Conservation (phyloP, 2,797 vertebrate species). For the Fundulus diaphanus region DNA sequence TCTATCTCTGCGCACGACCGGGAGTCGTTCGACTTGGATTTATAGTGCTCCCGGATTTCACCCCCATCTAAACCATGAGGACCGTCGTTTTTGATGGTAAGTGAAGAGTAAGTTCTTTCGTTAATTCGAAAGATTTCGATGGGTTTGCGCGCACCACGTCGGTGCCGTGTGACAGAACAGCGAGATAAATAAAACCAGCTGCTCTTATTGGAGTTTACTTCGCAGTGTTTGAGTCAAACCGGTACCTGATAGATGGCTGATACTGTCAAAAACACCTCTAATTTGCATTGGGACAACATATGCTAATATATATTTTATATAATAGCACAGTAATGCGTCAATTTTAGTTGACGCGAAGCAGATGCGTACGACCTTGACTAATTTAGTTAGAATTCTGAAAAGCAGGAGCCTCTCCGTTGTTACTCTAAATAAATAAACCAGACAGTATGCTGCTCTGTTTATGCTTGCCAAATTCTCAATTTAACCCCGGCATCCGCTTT, state of each 20-base stretch:
- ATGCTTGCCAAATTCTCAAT: conserved; percentile 58
- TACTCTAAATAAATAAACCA: background rate
- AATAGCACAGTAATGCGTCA: conserved; percentile 5
- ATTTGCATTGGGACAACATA: conserved; percentile 11
- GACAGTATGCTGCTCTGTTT: conserved; percentile 23
- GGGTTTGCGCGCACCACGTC: conserved; percentile 51
- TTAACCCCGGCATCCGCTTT: conserved; percentile 56
- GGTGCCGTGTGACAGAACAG: conserved; percentile 29
- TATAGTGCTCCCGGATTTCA: conserved; percentile 73
- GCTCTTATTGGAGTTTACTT: conserved; percentile 64
- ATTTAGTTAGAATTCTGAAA: conserved; percentile 59
- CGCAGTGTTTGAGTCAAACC: conserved; percentile 32
- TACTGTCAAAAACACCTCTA: background rate
- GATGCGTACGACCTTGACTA: conserved; percentile 73
- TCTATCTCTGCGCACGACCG: conserved; percentile 43
- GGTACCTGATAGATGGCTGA: background rate
- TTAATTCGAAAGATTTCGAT: conserved; percentile 29
- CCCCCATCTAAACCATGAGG: conserved; percentile 79
- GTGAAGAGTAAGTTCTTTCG: conserved; percentile 59
- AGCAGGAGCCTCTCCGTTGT: background rate
- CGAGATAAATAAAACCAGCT: conserved; percentile 44
- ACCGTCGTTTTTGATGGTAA: conserved; percentile 79
- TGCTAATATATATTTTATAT: background rate
- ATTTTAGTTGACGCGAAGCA: conserved; percentile 27
- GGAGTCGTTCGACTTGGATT: conserved; percentile 75